These are phyloP conservation scores for Neuroterus valhalla DNA, from an alignment of 1,140 invertebrate species.

Conservation along the genomic window DNA sequence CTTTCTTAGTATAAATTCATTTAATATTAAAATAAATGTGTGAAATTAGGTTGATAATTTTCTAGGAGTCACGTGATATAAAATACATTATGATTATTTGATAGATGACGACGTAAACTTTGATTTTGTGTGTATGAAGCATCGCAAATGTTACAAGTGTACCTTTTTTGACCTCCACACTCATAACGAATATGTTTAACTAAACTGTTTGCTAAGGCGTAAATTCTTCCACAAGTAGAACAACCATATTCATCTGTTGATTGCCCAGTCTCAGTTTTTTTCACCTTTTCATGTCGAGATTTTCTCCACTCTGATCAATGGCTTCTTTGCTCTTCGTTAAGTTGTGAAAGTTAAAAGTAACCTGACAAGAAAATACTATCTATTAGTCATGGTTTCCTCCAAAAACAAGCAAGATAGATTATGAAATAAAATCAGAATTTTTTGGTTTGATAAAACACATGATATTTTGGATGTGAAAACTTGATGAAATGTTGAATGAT, in stretches of 20 bases:
- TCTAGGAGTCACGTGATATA: too few species aligned
- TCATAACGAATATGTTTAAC: slow-evolving; percentile 26
- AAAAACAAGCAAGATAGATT: too few species aligned
- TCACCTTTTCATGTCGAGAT: slow-evolving; percentile 22
- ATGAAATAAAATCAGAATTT: too few species aligned
- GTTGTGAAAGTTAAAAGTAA: too few species aligned
- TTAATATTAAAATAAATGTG: too few species aligned
- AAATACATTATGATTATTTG: background rate
- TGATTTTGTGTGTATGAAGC: background rate
- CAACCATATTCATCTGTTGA: slow-evolving; percentile 34
- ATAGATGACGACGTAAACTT: slow-evolving; percentile 13
- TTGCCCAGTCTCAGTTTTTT: background rate
- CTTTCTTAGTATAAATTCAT: too few species aligned
- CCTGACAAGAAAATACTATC: too few species aligned
- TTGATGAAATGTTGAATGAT: too few species aligned
- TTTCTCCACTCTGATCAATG: background rate
- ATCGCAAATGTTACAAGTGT: slow-evolving; percentile 3
- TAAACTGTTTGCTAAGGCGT: slow-evolving; percentile 13
- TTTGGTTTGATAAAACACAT: too few species aligned
- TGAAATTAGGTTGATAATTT: too few species aligned
- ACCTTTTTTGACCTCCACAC: slow-evolving; percentile 8
- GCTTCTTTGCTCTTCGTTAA: background rate
- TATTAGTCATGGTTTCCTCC: too few species aligned
- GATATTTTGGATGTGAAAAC: too few species aligned
- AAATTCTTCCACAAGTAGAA: slow-evolving; percentile 36